Conservation (phyloP, 2,113 vertebrate species). For the Scartelaos histophorus region DNA sequence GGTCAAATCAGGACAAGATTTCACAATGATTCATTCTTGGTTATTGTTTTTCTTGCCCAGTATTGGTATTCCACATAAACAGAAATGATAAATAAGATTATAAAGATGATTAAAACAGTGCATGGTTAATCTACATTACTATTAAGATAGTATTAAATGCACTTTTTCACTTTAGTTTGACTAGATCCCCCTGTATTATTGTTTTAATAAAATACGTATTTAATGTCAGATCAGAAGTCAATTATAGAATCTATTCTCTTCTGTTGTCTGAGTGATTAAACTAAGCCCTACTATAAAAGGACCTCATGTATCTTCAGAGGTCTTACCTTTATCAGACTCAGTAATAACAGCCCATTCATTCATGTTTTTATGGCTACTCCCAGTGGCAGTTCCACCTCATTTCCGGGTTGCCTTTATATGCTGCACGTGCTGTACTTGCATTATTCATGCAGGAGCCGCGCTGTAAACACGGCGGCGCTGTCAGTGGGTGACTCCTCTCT, state of each 20-base stretch:
- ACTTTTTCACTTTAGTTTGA: neutral
- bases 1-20: too few relatives aligned
- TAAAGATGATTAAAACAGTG: too few relatives aligned
- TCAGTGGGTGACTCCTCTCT: conserved; percentile 68
- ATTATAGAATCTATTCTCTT: neutral
- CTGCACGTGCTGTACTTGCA: conserved; percentile 2
- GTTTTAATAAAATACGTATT: neutral
- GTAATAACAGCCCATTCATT: neutral
- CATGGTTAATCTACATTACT: too few relatives aligned
- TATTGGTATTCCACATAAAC: too few relatives aligned
- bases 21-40: too few relatives aligned
- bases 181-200: neutral
- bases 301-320: neutral
- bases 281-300: neutral
- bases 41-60: too few relatives aligned
- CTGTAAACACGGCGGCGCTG: neutral
- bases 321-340: neutral
- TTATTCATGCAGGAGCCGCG: neutral
- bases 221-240: neutral
- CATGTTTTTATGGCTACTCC: conserved; percentile 1
- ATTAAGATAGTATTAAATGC: too few relatives aligned
- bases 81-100: too few relatives aligned
- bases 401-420: conserved; percentile 2
- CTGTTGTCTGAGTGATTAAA: neutral
- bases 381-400: neutral